phyloP scores from a whole-genome alignment of 1,140 invertebrate species.

The Drosophila repleta region DNA sequence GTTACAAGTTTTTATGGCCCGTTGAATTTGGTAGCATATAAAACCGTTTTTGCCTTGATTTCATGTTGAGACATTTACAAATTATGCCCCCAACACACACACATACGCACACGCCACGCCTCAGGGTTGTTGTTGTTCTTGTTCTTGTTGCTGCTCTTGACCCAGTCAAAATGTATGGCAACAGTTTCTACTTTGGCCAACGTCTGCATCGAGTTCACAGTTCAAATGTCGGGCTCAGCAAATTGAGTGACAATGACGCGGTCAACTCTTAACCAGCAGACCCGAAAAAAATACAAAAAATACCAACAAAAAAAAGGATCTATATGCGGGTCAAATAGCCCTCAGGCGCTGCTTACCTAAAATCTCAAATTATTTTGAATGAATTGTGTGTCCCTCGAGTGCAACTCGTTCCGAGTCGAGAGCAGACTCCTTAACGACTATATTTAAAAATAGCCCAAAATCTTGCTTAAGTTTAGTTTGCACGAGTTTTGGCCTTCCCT shows the following conservation, averaged over 20 bases:
- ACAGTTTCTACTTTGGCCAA: slow-evolving; percentile 25
- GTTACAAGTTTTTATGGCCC: slow-evolving; percentile 19
- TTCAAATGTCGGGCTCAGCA: slow-evolving; percentile 59
- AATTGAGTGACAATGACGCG: slow-evolving; percentile 73
- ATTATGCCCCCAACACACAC: slow-evolving; percentile 43
- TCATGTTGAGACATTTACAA: slow-evolving; percentile 62
- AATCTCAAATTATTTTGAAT: slow-evolving; percentile 19
- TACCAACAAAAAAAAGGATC: not conserved
- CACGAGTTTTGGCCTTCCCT: too few relatives aligned
- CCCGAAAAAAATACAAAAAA: not conserved
- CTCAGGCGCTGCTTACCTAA: slow-evolving; percentile 18
- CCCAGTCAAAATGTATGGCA: slow-evolving; percentile 37
- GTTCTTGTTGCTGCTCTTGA: slow-evolving; percentile 12
- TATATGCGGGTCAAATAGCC: slow-evolving; percentile 25
- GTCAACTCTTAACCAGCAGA: slow-evolving; percentile 31
- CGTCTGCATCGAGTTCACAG: slow-evolving; percentile 54
- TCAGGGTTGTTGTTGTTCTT: slow-evolving; percentile 28
- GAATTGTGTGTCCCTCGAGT: slow-evolving; percentile 3
- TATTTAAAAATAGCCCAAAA: not conserved
- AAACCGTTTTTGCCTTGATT: slow-evolving; percentile 35
- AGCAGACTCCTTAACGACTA: not conserved
- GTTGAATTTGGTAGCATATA: slow-evolving; percentile 12
- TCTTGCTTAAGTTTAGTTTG: too few relatives aligned
- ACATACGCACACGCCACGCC: slow-evolving; percentile 13
- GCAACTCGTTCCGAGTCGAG: not conserved